Base-by-base conservation (phyloP, 2,113 vertebrate species). In the Lamprotornis superbus region DNA sequence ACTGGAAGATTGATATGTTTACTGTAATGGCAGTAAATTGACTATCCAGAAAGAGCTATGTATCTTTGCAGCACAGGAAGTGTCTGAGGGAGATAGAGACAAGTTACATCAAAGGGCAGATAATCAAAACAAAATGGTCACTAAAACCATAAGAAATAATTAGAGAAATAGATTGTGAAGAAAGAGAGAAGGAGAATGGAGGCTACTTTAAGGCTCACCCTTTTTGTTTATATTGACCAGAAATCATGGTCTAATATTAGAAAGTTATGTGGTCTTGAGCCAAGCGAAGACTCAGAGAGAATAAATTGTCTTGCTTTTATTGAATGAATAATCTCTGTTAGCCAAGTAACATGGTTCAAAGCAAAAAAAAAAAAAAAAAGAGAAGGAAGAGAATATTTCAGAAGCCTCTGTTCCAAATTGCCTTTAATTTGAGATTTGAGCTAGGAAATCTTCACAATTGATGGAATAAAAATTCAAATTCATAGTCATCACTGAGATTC, bases 1-100 rank as follows among this genome's bases (percentile, higher is more conserved):
- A 63, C 44, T 75, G 61, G 77, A 89, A 92, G 94, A 95, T 87
- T 94, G 90, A 96, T 91, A 74, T 95, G 89, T 96, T 96, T 96
- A 87, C 83, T 93, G 47, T 95, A 94, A 94, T 96, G 88, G 92
- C 60, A 95, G 83, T 78, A 90, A 93, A 97, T 88, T 93, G 92
- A 75, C 83, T 92, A 56, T 63, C 85, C 85, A 87, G 73, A 91
- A 95, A 85, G 53, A 76, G 11, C 28, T 50, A 22, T 83, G 57
- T 83, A 86, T 93, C 83, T 93, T 78, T 84, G 80, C 76, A 96
- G 57, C 2, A 5, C 69, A 91, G 88, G 79, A 96, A 95, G 37
- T 75, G 64, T 60, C 93, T 92, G 60, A 78, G 79, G 37, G 73
- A 96, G 90, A 96, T 56, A 86, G 64, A 75, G 21, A 56, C 49